Conservation (phyloP, 2,113 vertebrate genomes). For the Mirounga angustirostris region DNA sequence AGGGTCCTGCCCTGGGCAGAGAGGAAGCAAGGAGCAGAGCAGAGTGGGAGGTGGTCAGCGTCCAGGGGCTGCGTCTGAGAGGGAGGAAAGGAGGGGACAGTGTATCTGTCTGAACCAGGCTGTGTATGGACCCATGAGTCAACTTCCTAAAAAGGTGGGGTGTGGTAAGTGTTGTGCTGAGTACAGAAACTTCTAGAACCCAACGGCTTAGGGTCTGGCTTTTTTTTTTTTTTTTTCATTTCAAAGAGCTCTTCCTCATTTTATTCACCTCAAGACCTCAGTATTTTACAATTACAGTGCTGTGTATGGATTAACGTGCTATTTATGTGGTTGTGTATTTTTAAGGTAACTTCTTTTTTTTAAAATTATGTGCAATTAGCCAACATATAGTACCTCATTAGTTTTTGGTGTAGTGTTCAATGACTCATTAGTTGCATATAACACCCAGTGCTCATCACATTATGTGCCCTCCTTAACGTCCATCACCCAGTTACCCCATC, state of each 20-base stretch:
- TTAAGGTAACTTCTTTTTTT: neutral
- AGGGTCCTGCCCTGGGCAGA: neutral
- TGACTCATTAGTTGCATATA: neutral
- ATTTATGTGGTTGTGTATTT: neutral
- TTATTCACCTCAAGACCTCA: neutral
- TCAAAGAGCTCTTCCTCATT: neutral
- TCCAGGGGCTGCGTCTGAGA: neutral
- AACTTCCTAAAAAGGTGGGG: neutral
- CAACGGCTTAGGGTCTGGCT: neutral
- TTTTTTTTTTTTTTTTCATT: neutral
- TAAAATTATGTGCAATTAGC: neutral
- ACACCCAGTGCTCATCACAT: neutral
- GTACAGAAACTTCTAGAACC: constrained; percentile 25
- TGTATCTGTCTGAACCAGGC: neutral
- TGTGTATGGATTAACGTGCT: neutral
- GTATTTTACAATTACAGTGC: neutral
- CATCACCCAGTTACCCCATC: neutral
- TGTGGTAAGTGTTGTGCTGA: neutral
- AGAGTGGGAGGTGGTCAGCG: fast-evolving
- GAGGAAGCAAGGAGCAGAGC: fast-evolving
- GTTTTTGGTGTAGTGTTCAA: neutral
- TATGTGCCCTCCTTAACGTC: neutral
- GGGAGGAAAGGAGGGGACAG: neutral
- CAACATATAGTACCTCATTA: neutral
- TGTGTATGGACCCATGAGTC: neutral